phyloP scores from a whole-genome alignment of 2,888 invertebrate species.

The Dryobota labecula region DNA sequence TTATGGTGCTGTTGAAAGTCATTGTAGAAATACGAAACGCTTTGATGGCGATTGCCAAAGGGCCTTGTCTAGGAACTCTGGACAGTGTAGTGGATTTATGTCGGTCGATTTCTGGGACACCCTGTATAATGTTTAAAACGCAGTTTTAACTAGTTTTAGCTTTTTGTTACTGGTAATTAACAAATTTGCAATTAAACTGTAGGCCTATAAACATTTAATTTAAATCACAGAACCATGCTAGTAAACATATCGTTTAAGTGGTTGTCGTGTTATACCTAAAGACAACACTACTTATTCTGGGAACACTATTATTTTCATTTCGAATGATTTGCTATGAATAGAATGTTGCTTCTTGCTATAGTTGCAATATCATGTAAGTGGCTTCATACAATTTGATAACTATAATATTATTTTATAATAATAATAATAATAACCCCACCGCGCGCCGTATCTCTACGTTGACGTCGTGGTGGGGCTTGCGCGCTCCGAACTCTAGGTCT shows the following conservation, averaged over 20 bases:
- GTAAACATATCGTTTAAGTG: background rate
- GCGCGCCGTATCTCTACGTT: too few species aligned
- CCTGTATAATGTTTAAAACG: background rate
- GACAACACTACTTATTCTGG: too few species aligned
- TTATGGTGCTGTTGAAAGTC: too few species aligned
- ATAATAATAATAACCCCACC: too few species aligned
- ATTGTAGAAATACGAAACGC: too few species aligned
- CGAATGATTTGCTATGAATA: slow-evolving; percentile 3
- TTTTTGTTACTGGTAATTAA: background rate
- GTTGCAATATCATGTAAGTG: slow-evolving; percentile 38
- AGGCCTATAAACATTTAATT: background rate
- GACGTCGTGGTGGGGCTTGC: too few species aligned
- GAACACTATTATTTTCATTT: background rate
- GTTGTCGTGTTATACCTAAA: background rate
- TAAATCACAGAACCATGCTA: background rate
- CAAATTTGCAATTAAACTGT: background rate
- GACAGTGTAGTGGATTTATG: too few species aligned
- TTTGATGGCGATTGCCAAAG: too few species aligned
- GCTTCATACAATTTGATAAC: background rate
- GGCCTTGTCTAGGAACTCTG: too few species aligned
- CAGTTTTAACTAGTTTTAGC: slow-evolving; percentile 4
- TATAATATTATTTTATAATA: too few species aligned
- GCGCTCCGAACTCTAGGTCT: too few species aligned
- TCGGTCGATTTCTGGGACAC: too few species aligned
- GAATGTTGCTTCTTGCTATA: slow-evolving; percentile 13